Base-by-base conservation (phyloP, 2,888 invertebrate genomes). In the Linnaemya vulpina region DNA sequence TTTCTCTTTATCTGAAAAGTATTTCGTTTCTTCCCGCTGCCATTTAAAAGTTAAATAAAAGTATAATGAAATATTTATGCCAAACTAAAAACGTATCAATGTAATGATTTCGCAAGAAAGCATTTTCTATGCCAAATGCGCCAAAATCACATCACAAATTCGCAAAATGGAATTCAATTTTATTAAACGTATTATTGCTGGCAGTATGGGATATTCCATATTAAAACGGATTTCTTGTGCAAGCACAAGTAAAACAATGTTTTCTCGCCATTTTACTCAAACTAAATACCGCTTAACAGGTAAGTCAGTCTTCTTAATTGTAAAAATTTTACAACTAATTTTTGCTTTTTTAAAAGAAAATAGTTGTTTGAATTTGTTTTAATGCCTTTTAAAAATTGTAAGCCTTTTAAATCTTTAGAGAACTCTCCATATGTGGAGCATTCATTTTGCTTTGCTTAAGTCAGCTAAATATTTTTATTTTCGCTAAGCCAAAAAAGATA, bases 81-180 rank as follows among this genome's bases (percentile, higher is more conserved):
- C 77, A 60, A 71, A 65, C 58, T 58, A 77, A 83, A 55, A 40
- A 55, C 65, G 77, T 82, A 82, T 82, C 76, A 71, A 25, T 76
- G 58, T 67, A 82, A 51, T 76, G 25, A 67, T 77, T 83, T 83
- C 71, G 77, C 76, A 76, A 73, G 71, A 60, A 77, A 60, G 82
- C 82, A 83, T 40, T 77, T 77, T 83, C 71, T 58, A 60, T 83
- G 82, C 82, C 82, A 83, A 83, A 83, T 83, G 76, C 82, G 76
- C 82, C 76, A 83, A 77, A 83, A 77, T 83, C 82, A 60, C 58
- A 83, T 82, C 71, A 71, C 62, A 71, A 77, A 76, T 63, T 65
- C 58, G n/a, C 51, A 65, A 77, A 82, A 76, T 49, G 70, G 58
- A 49, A 58, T 55, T 55, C 7, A 55, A 30, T 55, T 55, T 25